Base-by-base conservation (phyloP, 1,140 invertebrate genomes). In the Atta colombica region DNA sequence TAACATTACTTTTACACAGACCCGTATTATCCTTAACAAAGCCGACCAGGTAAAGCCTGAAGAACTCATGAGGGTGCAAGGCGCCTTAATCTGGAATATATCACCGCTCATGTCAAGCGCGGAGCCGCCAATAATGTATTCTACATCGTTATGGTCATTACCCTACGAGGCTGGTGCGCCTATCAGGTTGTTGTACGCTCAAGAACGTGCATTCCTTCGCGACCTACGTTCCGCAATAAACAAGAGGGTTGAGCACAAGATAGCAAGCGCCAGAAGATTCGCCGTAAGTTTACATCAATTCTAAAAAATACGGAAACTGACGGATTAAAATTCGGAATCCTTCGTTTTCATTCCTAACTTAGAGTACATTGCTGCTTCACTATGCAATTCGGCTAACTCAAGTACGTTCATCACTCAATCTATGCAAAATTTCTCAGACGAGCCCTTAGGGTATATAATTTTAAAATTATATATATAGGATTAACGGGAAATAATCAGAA, bases 101-200 rank as follows among this genome's bases (percentile, higher is more conserved):
- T 99, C 98, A 14, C 99, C 98, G 5, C 95, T 99, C 65, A 98
- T 99, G 97, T 98, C 98, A 71, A 98, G 98, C 49, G 97, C 98
- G 25, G 98, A 99, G 92, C 98, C 98, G n/a, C 98, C 98, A 8
- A 96, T 98, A n/a, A 98, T 98, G 97, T 99, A 99, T 94, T 98
- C 98, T 14, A 98, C 98, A 51, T 99, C 98, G 12, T 95, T 99
- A 88, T 99, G 98, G 98, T 98, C 98, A 1, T 96, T 97, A 94
- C 98, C 98, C 8, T 98, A 97, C 92, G 98, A 98, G 95, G 93
- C 96, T 31, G 97, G 98, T 85, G 97, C 98, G 21, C 98, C 98
- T 0, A 97, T 96, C 5, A 96, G 97, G 82, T 95, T 98, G 71
- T 95, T 98, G 55, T 97, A 97, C 89, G 98, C 98, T 66, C 98